Percentiles rank a stretch among this genome's conserved stretches.
phyloP scores from a whole-genome alignment of 2,888 invertebrate species.

The Stratiomys singularior region DNA sequence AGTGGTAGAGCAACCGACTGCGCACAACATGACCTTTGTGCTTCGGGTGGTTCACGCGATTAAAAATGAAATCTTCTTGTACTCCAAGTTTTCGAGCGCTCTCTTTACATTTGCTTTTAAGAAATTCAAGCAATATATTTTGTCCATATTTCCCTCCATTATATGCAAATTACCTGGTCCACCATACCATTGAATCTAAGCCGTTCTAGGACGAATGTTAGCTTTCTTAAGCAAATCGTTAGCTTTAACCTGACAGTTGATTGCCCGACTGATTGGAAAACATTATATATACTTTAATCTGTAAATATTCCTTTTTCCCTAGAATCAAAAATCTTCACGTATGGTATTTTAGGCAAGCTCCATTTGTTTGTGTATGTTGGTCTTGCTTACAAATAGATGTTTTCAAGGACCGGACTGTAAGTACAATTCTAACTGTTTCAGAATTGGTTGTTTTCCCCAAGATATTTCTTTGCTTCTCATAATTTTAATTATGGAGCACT shows the following conservation, averaged over 20 bases:
- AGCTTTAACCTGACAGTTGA: not conserved
- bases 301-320: no score
- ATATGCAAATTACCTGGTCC: not conserved
- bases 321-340: no score
- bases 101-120: not conserved
- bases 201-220: not conserved
- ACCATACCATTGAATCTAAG: not conserved
- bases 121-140: constrained; percentile 1
- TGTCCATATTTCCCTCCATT: not conserved
- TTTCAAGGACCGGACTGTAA: no score
- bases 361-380: no score
- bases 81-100: not conserved
- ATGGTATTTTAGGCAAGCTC: not conserved
- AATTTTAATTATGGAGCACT: not conserved
- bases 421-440: not conserved
- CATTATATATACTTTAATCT: not conserved
- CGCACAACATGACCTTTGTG: not conserved
- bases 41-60: not conserved
- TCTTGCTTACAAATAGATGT: not conserved
- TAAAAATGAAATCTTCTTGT: not conserved
- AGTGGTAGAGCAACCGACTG: not conserved
- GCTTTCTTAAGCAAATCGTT: not conserved
- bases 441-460: not conserved
- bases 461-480: constrained; percentile 4
- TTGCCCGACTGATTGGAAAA: not conserved